Evolutionary conservation across 2,797 vertebrate genomes (phyloP), one percentile per base, ranked within the genome.

Genomic region (Pogonophryne albipinna): DNA sequence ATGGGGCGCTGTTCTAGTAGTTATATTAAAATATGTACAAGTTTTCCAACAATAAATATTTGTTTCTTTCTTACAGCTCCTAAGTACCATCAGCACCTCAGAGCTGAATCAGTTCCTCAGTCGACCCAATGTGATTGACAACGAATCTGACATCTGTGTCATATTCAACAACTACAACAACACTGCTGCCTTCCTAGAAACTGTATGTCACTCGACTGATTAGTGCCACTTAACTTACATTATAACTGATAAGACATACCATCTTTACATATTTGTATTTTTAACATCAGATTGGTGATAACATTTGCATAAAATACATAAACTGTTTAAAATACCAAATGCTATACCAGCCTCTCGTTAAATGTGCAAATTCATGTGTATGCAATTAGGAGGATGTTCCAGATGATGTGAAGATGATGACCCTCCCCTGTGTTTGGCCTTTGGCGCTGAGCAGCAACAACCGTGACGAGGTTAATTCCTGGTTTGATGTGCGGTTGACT

Each of bases 351-450:
- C 46, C 16, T 61, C 10, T 56, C 19, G 34, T 73, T 59, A 45
- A 52, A 42, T 2, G 0, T 76, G 6, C 38, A 51, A 45, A 34
- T 11, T 3, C 4, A 11, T 38, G 9, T 69, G 14, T 56, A 49
- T 64, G 27, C 9, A 11, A 27, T 50, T 67, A 94, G 94, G 86
- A 87, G 74, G 74, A 90, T 11, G 71, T 92, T 59, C 82, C 91
- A n/a, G 83, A 86, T 20, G 42, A 65, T 66, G 56, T 93, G 62
- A 92, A 77, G 80, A 79, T 10, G 50, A 47, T 42, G 59, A 92
- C 63, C 10, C 79, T 95, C 59, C 80, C 85, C 23, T 94, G 93
- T 57, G 71, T 94, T 19, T 95, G 93, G 93, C 61, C 83, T 52
- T 60, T 65, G 59, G 93, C 86, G 1, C 84, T 94, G 84, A 86